Base-by-base conservation (phyloP, 2,888 invertebrate genomes). In the Apomyelois bistriatella region DNA sequence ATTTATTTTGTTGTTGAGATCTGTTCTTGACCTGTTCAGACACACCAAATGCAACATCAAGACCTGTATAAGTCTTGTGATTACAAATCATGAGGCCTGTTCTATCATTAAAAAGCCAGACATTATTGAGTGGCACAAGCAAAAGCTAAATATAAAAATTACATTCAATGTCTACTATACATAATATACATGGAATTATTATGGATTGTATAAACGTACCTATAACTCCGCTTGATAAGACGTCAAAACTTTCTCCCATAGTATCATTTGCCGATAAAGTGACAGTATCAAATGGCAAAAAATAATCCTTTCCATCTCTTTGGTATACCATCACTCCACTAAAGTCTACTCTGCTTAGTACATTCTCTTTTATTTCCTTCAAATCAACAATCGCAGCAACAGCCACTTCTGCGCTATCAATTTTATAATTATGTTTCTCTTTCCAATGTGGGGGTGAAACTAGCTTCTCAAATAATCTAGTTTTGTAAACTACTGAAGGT, bases 231-330 rank as follows among this genome's bases (percentile, higher is more conserved):
- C 55, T 58, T 5, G 65, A 65, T 9, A 89, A 58, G 0, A 74
- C 72, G 77, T 87, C 81, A 76, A 79, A 82, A 22, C 72, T 60
- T 40, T 67, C 69, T 22, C 68, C 76, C 72, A 84, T 74, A 15
- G 68, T 62, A 4, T 81, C 77, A 30, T 66, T 53, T 17, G 75
- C 65, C 12, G 85, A 76, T 48, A 88, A 48, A 5, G 54, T 49
- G 4, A 86, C 69, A 64, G 68, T 65, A 12, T 82, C 72, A 56
- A 85, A 70, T 2, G 85, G 82, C 42, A 85, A 37, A 28, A 84
- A 48, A 54, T 62, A 71, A 15, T 75, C 70, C 32, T 71, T 73
- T 0, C 55, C 69, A 8, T 51, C 38, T 38, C 61, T 71, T 41
- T 64, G 72, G 59, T 77, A 87, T 10, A 72, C 70, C 17, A 89